Conservation (phyloP, 2,113 vertebrate genomes). For the Pseudorhombus dupliciocellatus region DNA sequence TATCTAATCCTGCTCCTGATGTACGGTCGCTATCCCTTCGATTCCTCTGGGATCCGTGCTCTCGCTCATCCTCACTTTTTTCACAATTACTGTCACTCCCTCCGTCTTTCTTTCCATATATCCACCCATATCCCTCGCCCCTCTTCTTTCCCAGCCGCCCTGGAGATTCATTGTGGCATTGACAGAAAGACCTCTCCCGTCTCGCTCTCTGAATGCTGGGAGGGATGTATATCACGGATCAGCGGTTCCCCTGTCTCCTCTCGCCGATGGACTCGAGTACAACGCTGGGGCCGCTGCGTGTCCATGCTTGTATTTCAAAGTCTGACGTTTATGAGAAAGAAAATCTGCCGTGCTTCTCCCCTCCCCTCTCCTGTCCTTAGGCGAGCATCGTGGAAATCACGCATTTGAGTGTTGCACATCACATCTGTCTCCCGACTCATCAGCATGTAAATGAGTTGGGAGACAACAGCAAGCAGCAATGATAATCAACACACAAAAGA, state of each 20-base stretch:
- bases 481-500: slow-evolving; percentile 26
- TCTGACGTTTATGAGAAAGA: slow-evolving; percentile 53
- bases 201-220: slow-evolving; percentile 61
- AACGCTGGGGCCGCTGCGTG: slow-evolving; percentile 25
- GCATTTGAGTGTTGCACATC: slow-evolving; percentile 11
- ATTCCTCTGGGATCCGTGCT: slow-evolving; percentile 31
- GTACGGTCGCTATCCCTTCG: slow-evolving; percentile 34
- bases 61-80: slow-evolving; percentile 61
- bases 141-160: slow-evolving; percentile 49
- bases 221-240: slow-evolving; percentile 74
- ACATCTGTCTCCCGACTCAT: slow-evolving; percentile 45
- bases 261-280: slow-evolving; percentile 45
- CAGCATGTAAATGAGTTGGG: slow-evolving; percentile 35
- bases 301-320: slow-evolving; percentile 59
- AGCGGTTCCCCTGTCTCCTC: slow-evolving; percentile 65
- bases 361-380: slow-evolving; percentile 20
- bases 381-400: slow-evolving; percentile 19
- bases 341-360: slow-evolving; percentile 31
- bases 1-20: slow-evolving; percentile 37
- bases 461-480: slow-evolving; percentile 8
- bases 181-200: slow-evolving; percentile 76
- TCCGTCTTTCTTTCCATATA: slow-evolving; percentile 37
- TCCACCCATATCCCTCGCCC: slow-evolving; percentile 37
- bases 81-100: slow-evolving; percentile 72
- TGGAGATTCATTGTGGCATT: slow-evolving; percentile 72